A percentile compares a stretch with the other conserved stretches of the same genome.
Conservation (phyloP, 2,888 invertebrate genomes). For the Aphodius granarius region DNA sequence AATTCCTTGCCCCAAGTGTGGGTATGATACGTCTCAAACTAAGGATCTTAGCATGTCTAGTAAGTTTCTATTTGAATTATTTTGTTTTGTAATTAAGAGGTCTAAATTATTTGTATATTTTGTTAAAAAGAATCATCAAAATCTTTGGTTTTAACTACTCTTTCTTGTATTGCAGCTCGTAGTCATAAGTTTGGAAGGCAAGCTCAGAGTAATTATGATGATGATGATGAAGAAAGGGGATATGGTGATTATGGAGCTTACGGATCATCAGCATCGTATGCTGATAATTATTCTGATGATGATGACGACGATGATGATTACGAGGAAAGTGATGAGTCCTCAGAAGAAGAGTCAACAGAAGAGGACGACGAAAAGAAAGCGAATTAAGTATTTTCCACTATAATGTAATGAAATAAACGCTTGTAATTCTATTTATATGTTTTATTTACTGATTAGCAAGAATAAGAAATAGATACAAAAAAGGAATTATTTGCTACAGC, state of each 20-base stretch:
- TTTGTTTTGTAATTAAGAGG: constrained; percentile 3
- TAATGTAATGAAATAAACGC: too few species aligned
- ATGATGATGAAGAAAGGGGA: constrained; percentile 65
- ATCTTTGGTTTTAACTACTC: not conserved
- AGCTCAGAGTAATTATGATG: constrained; percentile 63
- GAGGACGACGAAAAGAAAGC: constrained; percentile 43
- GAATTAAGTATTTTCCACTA: not conserved
- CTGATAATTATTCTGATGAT: constrained; percentile 47
- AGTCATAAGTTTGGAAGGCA: constrained; percentile 89
- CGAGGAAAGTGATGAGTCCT: constrained; percentile 50
- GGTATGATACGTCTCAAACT: constrained; percentile 89
- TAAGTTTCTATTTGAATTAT: constrained; percentile 52
- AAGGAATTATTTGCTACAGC: too few species aligned
- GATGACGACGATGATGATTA: constrained; percentile 51
- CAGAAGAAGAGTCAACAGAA: constrained; percentile 49
- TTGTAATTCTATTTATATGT: too few species aligned
- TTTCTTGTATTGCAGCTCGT: constrained; percentile 60
- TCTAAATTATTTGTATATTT: not conserved
- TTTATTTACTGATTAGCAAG: too few species aligned
- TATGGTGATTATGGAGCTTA: constrained; percentile 51
- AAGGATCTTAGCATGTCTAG: constrained; percentile 96
- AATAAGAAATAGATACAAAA: too few species aligned
- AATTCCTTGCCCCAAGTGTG: constrained; percentile 93
- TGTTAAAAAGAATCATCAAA: not conserved
- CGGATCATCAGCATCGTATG: constrained; percentile 41